A percentile compares a stretch with the other conserved stretches of the same genome.
Conservation (phyloP, 2,888 invertebrate genomes). For the Nomada goodeniana region DNA sequence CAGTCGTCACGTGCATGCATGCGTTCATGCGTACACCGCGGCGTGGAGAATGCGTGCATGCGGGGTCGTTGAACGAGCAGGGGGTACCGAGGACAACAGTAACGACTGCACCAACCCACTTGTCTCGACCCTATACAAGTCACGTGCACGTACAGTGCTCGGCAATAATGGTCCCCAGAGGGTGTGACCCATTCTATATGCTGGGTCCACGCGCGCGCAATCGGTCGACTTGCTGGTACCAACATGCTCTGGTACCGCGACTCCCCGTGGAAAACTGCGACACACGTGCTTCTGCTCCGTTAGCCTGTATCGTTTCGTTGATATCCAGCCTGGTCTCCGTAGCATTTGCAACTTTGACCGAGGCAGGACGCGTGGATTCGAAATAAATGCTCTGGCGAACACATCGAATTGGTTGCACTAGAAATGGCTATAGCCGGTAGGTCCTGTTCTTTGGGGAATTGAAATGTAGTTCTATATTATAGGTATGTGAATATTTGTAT, state of each 20-base stretch:
- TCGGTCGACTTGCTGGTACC: constrained; percentile 52
- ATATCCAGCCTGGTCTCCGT: not conserved
- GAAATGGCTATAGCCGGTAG: too few species aligned
- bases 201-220: constrained; percentile 60
- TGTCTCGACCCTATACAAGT: constrained; percentile 72
- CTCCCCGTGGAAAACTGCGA: constrained; percentile 31
- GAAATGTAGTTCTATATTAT: too few species aligned
- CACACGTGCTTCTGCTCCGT: not conserved
- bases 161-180: constrained; percentile 72
- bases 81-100: constrained; percentile 77
- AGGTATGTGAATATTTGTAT: too few species aligned
- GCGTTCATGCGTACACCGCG: constrained; percentile 61
- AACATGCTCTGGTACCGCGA: constrained; percentile 37
- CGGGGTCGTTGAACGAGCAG: constrained; percentile 81
- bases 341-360: not conserved
- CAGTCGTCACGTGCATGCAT: constrained; percentile 67
- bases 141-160: constrained; percentile 74
- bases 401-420: too few species aligned
- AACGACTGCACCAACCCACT: constrained; percentile 72
- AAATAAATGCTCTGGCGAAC: too few species aligned
- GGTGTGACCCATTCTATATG: constrained; percentile 74
- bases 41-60: constrained; percentile 56
- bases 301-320: not conserved
- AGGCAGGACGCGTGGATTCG: too few species aligned
- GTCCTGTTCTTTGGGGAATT: too few species aligned